These are phyloP conservation scores for Pseudococcus longispinus DNA, from an alignment of 2,888 invertebrate species.

Conservation along the genomic window DNA sequence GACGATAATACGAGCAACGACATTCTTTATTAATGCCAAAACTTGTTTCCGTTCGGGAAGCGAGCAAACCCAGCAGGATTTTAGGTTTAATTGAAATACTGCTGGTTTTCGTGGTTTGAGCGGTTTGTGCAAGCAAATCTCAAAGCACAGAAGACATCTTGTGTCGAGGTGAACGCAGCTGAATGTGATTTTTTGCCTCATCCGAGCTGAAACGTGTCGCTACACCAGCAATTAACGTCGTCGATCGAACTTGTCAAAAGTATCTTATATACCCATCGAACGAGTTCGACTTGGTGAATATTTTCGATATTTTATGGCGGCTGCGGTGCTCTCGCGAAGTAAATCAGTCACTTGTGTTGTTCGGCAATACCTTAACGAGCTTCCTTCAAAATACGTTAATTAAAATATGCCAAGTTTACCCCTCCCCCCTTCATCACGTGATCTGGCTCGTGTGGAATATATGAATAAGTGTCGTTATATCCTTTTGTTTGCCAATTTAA, in stretches of 20 bases:
- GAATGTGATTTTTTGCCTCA: neutral
- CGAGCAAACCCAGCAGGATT: neutral
- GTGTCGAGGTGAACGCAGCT: neutral
- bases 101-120: neutral
- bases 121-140: neutral
- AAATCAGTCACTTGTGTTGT: neutral
- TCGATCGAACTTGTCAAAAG: constrained; percentile 11
- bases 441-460: neutral
- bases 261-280: neutral
- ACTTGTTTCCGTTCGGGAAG: neutral
- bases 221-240: neutral
- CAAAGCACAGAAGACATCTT: neutral
- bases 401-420: constrained; percentile 22
- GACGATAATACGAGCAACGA: neutral
- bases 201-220: neutral
- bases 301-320: neutral
- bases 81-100: constrained; percentile 8
- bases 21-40: constrained; percentile 9
- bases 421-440: neutral
- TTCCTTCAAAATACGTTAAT: constrained; percentile 46
- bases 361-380: constrained; percentile 37
- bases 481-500: constrained; percentile 45
- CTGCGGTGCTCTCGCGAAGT: neutral
- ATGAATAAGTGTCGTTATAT: constrained; percentile 35
- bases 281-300: neutral